These are phyloP conservation scores for Pteropus rufus DNA, from an alignment of 2,797 vertebrate species.

Conservation along the genomic window DNA sequence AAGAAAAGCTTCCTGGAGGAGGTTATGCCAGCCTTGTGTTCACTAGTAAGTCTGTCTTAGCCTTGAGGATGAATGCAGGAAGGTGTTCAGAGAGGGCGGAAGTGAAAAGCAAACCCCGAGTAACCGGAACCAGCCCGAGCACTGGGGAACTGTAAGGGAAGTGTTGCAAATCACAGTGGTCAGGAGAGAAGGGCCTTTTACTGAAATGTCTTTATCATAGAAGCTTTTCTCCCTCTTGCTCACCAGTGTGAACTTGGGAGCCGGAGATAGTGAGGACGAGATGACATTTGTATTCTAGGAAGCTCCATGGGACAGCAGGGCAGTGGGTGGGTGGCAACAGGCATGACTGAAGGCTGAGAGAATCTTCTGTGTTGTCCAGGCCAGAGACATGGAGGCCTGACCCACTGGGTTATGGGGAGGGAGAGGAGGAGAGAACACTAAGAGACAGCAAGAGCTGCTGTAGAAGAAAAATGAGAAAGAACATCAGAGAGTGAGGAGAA, in stretches of 20 bases:
- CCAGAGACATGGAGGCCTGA: neutral
- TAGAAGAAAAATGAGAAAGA: conserved; percentile 1
- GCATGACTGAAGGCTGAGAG: neutral
- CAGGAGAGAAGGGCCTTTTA: neutral
- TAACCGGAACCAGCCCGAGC: neutral
- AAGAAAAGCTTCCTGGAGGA: neutral
- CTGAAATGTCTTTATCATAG: neutral
- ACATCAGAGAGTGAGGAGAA: conserved; percentile 5
- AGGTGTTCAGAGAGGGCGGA: neutral
- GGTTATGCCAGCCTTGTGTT: neutral
- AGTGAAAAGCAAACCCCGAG: neutral
- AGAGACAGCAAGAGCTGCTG: neutral
- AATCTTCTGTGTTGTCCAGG: neutral
- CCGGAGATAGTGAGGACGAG: neutral
- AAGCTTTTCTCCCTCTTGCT: neutral
- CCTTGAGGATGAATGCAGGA: neutral
- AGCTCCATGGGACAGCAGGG: neutral
- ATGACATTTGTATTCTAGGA: neutral
- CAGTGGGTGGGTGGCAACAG: neutral
- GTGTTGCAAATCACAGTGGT: neutral
- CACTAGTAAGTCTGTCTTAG: neutral
- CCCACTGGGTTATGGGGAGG: neutral
- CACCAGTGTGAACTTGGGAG: neutral
- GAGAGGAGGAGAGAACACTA: neutral
- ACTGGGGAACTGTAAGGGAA: neutral